Evolutionary conservation across 1,140 invertebrate genomes (phyloP).

Genomic region (Ceratoteleas bidentatus): DNA sequence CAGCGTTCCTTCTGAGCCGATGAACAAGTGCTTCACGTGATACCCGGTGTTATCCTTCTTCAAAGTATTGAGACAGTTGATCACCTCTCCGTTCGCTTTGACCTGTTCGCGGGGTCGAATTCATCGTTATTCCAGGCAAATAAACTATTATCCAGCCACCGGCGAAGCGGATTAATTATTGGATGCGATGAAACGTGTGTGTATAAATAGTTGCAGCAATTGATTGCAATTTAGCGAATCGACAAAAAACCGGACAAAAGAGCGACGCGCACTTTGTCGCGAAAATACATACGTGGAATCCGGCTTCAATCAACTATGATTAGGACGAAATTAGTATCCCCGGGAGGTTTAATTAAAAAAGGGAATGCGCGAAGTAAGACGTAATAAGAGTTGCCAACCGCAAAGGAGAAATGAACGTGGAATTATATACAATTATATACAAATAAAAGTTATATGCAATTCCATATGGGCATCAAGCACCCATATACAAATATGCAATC

Average conservation of each 20-base stretch:
- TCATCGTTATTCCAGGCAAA: not conserved
- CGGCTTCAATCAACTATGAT: constrained; percentile 27
- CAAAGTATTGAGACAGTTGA: constrained; percentile 92
- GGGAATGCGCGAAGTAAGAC: constrained; percentile 13
- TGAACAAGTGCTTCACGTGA: constrained; percentile 97
- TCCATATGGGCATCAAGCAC: too few relatives aligned
- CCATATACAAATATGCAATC: too few relatives aligned
- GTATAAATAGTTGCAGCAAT: not conserved
- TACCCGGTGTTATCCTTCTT: constrained; percentile 99
- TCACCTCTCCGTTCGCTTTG: constrained; percentile 91
- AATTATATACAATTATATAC: too few relatives aligned
- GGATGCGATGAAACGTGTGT: not conserved
- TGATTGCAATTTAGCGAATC: not conserved
- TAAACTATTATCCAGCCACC: not conserved
- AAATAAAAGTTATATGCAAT: too few relatives aligned
- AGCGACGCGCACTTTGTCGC: not conserved
- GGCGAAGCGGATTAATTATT: not conserved
- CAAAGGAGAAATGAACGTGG: not conserved
- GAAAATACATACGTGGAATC: constrained; percentile 3
- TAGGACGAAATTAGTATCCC: constrained; percentile 27
- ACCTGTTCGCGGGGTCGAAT: constrained; percentile 83
- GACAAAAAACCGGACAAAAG: not conserved
- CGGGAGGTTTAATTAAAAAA: constrained; percentile 9
- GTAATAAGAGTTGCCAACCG: constrained; percentile 7
- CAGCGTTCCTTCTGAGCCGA: constrained; percentile 98